Evolutionary conservation across 2,797 vertebrate genomes (phyloP), one percentile per base, ranked within the genome.

Genomic region (Xerus rutilus): DNA sequence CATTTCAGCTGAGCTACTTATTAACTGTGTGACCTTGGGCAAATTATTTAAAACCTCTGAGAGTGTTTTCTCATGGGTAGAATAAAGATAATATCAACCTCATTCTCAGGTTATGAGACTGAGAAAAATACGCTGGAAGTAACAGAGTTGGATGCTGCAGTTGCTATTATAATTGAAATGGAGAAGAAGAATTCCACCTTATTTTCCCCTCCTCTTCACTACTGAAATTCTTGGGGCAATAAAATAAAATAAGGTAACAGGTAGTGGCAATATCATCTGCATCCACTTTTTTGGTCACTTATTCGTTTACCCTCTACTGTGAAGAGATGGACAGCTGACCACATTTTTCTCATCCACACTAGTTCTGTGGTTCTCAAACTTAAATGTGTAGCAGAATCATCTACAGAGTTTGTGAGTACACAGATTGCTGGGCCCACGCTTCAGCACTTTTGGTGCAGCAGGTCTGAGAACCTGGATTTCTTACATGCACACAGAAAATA

Each of bases 1-100:
- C 78, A 72, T 94, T 91, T 94, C 91, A 72, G 86, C 39, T 96
- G 72, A 93, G 96, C 95, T 97, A 95, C 86, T 98, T 91, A 97
- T 95, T 97, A 97, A 96, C 96, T 74, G 20, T 54, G 91, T 94
- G 89, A 97, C 95, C 92, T 93, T 91, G 94, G 79, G 86, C 47
- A 95, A 91, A 94, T 91, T 81, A 96, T 96, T 95, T 72, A 93
- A 96, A 95, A 87, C 90, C 49, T 95, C 83, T 23, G 25, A 77
- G 77, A 95, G 82, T 84, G 39, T 96, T 97, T 96, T 89, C 86
- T 93, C 95, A 84, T 65, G 86, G 67, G 93, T 59, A 86, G 79
- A 93, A 81, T 1, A 77, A 78, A 93, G 91, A 97, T 95, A 89
- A 49, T 74, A 96, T 96, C 94, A 97, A 67, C 74, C 76, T 74